Evolutionary conservation across 2,797 vertebrate species (phyloP).

Genomic region (Scarus forsteni): DNA sequence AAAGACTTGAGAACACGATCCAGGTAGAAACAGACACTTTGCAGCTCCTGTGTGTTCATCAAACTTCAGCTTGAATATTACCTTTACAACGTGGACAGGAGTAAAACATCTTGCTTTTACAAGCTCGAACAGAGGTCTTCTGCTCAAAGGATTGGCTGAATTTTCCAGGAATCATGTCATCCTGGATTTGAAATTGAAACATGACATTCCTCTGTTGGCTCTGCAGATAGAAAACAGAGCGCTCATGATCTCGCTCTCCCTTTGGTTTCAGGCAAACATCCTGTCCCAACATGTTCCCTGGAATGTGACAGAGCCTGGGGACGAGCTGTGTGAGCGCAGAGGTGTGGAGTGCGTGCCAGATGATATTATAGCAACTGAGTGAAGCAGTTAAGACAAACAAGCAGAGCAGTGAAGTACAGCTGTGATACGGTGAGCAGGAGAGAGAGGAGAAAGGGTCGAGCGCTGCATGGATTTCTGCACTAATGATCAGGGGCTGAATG

Average conservation of each 20-base stretch:
- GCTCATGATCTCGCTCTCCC: constrained; percentile 13
- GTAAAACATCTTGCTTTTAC: not conserved
- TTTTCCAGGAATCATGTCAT: constrained; percentile 8
- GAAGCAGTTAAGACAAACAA: not conserved
- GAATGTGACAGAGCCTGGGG: constrained; percentile 81
- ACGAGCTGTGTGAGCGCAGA: constrained; percentile 4
- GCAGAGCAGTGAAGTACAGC: not conserved
- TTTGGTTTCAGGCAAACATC: constrained; percentile 39
- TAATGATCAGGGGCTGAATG: constrained; percentile 23
- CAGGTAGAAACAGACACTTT: constrained; percentile 28
- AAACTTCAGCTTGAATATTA: not conserved
- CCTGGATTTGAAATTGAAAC: constrained; percentile 18
- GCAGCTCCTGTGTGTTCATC: constrained; percentile 3
- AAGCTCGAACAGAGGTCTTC: not conserved
- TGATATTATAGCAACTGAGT: constrained; percentile 4
- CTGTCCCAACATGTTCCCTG: constrained; percentile 74
- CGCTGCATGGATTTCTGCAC: constrained; percentile 1
- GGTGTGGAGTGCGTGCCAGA: constrained; percentile 17
- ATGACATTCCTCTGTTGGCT: constrained; percentile 15
- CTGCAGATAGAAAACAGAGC: constrained; percentile 1
- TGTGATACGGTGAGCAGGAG: not conserved
- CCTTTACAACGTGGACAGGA: not conserved
- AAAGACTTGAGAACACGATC: constrained; percentile 21
- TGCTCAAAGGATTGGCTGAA: not conserved
- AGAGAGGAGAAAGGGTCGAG: not conserved